Percentiles rank a stretch among this genome's conserved stretches.
These are phyloP conservation scores for Stigmatopora argus DNA, from an alignment of 2,113 vertebrate species.

Conservation along the genomic window DNA sequence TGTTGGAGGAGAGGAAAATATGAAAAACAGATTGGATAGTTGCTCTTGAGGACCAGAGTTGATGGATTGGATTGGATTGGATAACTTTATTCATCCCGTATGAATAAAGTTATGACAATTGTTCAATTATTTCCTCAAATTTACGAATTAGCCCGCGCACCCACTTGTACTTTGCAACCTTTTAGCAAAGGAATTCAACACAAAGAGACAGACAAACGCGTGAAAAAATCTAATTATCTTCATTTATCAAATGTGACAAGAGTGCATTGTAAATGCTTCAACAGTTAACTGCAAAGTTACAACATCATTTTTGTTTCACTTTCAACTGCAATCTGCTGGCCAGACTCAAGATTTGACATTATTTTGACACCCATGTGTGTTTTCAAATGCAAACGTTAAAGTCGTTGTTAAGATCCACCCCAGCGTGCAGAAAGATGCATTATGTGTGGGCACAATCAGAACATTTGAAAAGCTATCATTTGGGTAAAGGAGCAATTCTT, in stretches of 20 bases:
- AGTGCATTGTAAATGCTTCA: not conserved
- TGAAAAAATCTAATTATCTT: too few species aligned
- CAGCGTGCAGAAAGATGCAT: not conserved
- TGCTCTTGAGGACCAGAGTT: too few species aligned
- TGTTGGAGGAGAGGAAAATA: too few species aligned
- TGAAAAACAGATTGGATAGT: too few species aligned
- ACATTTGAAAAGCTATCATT: not conserved
- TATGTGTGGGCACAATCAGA: not conserved
- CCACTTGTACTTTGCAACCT: too few species aligned
- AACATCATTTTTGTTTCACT: not conserved
- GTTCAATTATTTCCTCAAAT: too few species aligned
- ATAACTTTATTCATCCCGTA: too few species aligned
- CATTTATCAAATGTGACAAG: too few species aligned
- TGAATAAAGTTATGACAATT: too few species aligned
- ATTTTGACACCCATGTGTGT: not conserved
- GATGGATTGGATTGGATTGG: too few species aligned
- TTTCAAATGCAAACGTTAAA: not conserved
- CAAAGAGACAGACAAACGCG: not conserved
- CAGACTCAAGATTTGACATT: not conserved
- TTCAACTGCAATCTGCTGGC: not conserved
- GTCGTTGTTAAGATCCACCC: not conserved
- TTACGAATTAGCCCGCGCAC: too few species aligned
- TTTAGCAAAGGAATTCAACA: not conserved
- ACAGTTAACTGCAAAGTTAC: not conserved
- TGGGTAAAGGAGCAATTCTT: not conserved